Evolutionary conservation across 2,888 invertebrate genomes (phyloP).

Genomic region (Nephrotoma guestfalica): DNA sequence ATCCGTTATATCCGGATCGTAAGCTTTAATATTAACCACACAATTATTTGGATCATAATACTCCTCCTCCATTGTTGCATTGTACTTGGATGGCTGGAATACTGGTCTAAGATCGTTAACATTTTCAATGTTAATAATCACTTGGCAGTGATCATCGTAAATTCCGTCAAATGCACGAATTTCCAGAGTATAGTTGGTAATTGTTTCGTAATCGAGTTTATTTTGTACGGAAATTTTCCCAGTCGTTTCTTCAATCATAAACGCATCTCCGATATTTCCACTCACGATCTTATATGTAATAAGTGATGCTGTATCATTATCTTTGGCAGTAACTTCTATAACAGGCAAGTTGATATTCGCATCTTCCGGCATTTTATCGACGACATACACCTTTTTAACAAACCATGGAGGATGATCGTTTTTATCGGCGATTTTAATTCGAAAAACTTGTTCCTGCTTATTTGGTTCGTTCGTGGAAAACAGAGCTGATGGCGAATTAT

Average conservation of each 20-base stretch:
- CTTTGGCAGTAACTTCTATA: constrained; percentile 75
- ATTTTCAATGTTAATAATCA: constrained; percentile 73
- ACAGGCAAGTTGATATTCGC: constrained; percentile 70
- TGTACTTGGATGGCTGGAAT: constrained; percentile 54
- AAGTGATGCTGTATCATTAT: constrained; percentile 76
- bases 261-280: constrained; percentile 77
- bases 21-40: constrained; percentile 55
- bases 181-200: constrained; percentile 69
- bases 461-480: constrained; percentile 52
- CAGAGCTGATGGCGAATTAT: constrained; percentile 74
- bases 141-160: constrained; percentile 67
- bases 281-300: constrained; percentile 76
- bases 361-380: constrained; percentile 65
- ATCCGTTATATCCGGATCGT: constrained; percentile 75
- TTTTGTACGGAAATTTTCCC: constrained; percentile 73
- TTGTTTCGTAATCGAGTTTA: constrained; percentile 67
- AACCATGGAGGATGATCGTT: constrained; percentile 93
- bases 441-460: constrained; percentile 62
- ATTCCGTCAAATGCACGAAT: constrained; percentile 74
- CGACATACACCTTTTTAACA: constrained; percentile 55
- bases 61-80: constrained; percentile 64
- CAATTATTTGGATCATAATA: constrained; percentile 46
- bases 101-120: constrained; percentile 88
- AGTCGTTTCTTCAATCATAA: constrained; percentile 68
- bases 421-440: constrained; percentile 86